Percentiles rank a stretch among this genome's conserved stretches.
phyloP scores from a whole-genome alignment of 2,888 invertebrate genomes.

The Scaptomyza tumidula region DNA sequence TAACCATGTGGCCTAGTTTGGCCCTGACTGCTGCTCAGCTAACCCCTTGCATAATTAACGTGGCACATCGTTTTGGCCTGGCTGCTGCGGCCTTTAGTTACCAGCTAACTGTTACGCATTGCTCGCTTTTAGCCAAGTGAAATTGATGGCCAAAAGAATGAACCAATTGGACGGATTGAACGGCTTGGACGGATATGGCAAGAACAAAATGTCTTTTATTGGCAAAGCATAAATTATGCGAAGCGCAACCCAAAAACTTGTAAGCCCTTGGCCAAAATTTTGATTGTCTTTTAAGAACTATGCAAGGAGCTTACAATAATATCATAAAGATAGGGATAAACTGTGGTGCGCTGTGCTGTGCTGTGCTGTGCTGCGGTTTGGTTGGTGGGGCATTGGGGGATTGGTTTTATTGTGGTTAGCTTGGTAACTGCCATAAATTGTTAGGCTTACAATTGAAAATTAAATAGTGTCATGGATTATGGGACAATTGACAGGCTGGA shows the following conservation, averaged over 20 bases:
- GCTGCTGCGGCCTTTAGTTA: constrained; percentile 24
- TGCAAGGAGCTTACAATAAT: constrained; percentile 30
- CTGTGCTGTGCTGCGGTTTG: background rate
- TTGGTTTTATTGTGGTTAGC: background rate
- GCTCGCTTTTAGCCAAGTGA: constrained; percentile 57
- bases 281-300: constrained; percentile 68
- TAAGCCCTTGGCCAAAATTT: constrained; percentile 74
- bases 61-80: constrained; percentile 56
- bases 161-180: constrained; percentile 7
- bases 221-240: constrained; percentile 73
- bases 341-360: background rate
- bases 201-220: constrained; percentile 64
- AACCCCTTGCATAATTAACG: constrained; percentile 70
- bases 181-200: constrained; percentile 3
- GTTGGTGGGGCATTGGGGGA: too few species aligned
- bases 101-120: constrained; percentile 57
- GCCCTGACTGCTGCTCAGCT: constrained; percentile 64
- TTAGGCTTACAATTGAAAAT: constrained; percentile 70
- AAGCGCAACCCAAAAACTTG: constrained; percentile 62
- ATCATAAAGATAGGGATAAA: background rate
- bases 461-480: constrained; percentile 76
- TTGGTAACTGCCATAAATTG: constrained; percentile 61
- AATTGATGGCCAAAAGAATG: constrained; percentile 65
- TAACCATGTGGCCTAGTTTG: constrained; percentile 77
- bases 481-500: constrained; percentile 55